Evolutionary conservation across 53 echinoderm and acorn worm species (phyloP).

Genomic region (Patiria pectinifera): DNA sequence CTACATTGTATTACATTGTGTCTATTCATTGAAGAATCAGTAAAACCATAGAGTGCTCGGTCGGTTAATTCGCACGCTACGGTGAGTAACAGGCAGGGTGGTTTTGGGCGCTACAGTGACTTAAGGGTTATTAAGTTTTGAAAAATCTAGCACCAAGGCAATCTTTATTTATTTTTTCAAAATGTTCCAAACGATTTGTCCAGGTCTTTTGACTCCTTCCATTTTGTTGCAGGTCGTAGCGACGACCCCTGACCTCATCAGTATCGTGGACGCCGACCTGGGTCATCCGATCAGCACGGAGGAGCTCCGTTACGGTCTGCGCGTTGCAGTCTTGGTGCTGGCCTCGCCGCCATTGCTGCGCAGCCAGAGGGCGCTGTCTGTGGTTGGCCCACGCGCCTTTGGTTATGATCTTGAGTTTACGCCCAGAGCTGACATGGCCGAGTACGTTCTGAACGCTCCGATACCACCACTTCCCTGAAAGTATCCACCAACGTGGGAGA

Average conservation of each 20-base stretch:
- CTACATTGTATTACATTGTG: no score
- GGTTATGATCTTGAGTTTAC: constrained; percentile 80
- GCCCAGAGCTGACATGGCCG: constrained; percentile 60
- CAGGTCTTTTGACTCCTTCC: no score
- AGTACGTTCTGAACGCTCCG: constrained; percentile 56
- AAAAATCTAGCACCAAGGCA: background rate
- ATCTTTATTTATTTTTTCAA: background rate
- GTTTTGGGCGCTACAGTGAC: no score
- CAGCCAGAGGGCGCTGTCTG: constrained; percentile 66
- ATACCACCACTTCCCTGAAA: constrained; percentile 51
- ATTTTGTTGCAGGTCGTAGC: constrained; percentile 69
- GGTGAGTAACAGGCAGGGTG: no score
- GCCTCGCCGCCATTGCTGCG: constrained; percentile 76
- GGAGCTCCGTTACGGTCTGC: constrained; percentile 85
- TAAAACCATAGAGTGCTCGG: no score
- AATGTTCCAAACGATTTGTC: background rate
- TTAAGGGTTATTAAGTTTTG: no score
- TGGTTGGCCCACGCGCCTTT: constrained; percentile 88
- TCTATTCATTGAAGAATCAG: no score
- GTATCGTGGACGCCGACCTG: constrained; percentile 79
- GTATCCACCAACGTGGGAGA: background rate
- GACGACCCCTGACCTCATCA: constrained; percentile 86
- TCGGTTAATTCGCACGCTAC: no score
- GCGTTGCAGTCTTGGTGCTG: constrained; percentile 78
- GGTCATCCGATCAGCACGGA: constrained; percentile 88